Evolutionary conservation across 2,113 vertebrate genomes (phyloP).

Genomic region (Eudorcas thomsonii): DNA sequence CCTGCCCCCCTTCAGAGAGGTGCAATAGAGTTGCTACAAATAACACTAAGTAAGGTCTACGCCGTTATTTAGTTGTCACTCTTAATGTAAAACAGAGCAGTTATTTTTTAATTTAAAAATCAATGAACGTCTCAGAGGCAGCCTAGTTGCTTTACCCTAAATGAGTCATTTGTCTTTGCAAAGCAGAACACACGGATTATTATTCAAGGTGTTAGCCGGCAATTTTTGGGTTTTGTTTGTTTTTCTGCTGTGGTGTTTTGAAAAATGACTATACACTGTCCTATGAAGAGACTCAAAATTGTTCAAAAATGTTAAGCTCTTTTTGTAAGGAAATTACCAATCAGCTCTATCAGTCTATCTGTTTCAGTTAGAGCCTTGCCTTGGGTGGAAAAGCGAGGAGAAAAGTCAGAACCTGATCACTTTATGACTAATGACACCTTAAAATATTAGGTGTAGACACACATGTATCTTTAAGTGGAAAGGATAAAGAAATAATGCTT

Average conservation of each 20-base stretch:
- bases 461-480: not conserved
- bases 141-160: constrained; percentile 76
- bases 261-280: not conserved
- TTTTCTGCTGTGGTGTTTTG: not conserved
- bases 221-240: constrained; percentile 54
- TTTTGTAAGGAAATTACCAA: constrained; percentile 10
- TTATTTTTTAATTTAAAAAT: constrained; percentile 88
- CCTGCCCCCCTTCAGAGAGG: constrained; percentile 52
- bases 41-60: constrained; percentile 80
- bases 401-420: not conserved
- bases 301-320: not conserved
- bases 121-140: constrained; percentile 80
- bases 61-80: constrained; percentile 82
- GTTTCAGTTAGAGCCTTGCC: not conserved
- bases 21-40: constrained; percentile 70
- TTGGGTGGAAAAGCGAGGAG: not conserved
- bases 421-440: not conserved
- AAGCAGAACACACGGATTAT: constrained; percentile 60
- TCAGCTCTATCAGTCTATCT: not conserved
- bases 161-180: constrained; percentile 81
- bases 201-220: constrained; percentile 73
- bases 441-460: not conserved
- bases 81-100: constrained; percentile 82
- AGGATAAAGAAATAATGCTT: not conserved
- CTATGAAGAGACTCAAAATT: constrained; percentile 17